phyloP scores from a whole-genome alignment of 2,797 vertebrate species.

The Poeciliopsis presidionis region DNA sequence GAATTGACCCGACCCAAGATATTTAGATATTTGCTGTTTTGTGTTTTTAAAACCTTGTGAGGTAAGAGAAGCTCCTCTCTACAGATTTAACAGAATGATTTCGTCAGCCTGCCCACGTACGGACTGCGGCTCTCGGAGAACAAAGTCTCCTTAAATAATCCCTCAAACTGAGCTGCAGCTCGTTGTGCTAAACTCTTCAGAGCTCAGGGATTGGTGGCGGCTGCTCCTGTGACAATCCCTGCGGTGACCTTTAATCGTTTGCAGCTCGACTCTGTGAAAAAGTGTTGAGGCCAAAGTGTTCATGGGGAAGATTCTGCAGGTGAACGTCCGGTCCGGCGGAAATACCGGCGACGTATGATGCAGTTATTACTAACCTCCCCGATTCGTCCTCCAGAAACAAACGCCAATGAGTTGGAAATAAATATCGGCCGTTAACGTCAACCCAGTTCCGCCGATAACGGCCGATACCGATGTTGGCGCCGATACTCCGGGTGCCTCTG shows the following conservation, averaged over 20 bases:
- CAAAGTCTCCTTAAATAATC: background rate
- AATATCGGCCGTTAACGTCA: no score
- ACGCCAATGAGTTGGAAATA: no score
- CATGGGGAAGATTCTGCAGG: no score
- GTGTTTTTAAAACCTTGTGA: background rate
- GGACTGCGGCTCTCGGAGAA: background rate
- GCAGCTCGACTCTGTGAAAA: slow-evolving; percentile 8
- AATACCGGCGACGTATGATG: no score
- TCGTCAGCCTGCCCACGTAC: background rate
- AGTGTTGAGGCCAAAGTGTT: no score
- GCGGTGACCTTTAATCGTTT: slow-evolving; percentile 18
- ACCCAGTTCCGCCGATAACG: background rate
- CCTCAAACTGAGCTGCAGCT: background rate
- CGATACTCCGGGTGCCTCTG: no score
- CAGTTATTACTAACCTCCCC: no score
- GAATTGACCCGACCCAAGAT: background rate
- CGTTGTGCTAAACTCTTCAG: slow-evolving; percentile 17
- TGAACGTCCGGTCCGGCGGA: no score
- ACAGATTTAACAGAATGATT: background rate
- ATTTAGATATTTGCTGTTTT: background rate
- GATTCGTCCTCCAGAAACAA: background rate
- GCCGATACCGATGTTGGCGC: background rate
- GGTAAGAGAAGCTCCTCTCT: background rate
- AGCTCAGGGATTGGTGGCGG: slow-evolving; percentile 36
- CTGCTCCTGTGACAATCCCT: slow-evolving; percentile 39